A percentile compares a stretch with the other conserved stretches of the same genome.
These are phyloP conservation scores for Micromussa lordhowensis DNA, from an alignment of 92 coral and sea anemone species.

Conservation along the genomic window DNA sequence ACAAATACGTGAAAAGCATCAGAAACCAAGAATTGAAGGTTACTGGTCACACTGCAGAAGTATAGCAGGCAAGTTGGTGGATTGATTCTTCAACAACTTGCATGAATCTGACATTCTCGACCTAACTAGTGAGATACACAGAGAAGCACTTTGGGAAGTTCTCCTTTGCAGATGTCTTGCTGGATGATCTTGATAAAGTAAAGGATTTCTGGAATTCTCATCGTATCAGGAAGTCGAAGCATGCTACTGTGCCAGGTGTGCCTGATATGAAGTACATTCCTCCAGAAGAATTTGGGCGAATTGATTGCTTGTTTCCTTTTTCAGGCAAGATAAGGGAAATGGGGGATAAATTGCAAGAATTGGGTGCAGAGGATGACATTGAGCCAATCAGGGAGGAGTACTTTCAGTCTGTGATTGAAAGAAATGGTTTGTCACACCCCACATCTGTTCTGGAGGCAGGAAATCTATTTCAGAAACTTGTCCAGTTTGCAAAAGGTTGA, in stretches of 20 bases:
- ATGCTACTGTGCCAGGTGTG: conserved; percentile 60
- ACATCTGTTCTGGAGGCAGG: conserved; percentile 60
- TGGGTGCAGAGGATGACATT: conserved; percentile 16
- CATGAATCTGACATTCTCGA: conserved; percentile 73
- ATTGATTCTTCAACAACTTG: conserved; percentile 70
- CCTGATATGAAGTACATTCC: conserved; percentile 77
- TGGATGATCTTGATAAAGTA: conserved; percentile 65
- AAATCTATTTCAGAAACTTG: conserved; percentile 39
- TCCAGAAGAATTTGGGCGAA: conserved; percentile 65
- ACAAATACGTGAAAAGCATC: conserved; percentile 5
- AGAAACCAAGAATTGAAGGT: conserved; percentile 64
- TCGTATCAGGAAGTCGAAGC: conserved; percentile 73
- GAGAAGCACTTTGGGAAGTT: conserved; percentile 79
- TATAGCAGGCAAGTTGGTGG: conserved; percentile 71
- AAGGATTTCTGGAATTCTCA: conserved; percentile 78
- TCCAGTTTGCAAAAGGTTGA: conserved; percentile 38
- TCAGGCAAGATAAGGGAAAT: conserved; percentile 58
- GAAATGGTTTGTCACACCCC: conserved; percentile 61
- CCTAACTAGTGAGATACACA: conserved; percentile 66
- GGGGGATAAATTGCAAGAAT: conserved; percentile 36
- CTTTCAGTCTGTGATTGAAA: conserved; percentile 64
- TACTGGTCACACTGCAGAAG: conserved; percentile 48
- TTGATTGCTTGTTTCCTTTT: conserved; percentile 37
- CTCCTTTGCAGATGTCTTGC: conserved; percentile 70
- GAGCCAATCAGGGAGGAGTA: conserved; percentile 59